Evolutionary conservation across 1,140 invertebrate species (phyloP), one percentile per base, ranked within the genome.

Genomic region (Notospermus geniculatus): DNA sequence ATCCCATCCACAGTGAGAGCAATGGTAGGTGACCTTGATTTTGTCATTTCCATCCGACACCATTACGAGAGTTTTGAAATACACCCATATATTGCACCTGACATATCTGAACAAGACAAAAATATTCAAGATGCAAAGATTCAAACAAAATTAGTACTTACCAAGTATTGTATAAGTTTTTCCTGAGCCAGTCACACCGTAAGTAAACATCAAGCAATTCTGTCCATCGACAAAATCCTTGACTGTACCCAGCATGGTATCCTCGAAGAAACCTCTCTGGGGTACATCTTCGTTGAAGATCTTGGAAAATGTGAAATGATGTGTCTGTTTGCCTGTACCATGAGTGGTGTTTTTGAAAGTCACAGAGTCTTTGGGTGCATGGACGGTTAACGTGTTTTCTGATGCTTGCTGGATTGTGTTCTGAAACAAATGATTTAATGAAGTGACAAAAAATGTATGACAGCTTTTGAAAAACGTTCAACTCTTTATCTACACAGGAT

Each of bases 141-240:
- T n/a, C n/a, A n/a, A n/a, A n/a, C n/a, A n/a, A n/a, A n/a, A n/a
- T n/a, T n/a, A n/a, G 32, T 36, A 36, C 57, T 60, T 77, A 85
- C 85, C 86, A 76, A 92, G 88, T 50, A 95, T 85, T 0, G 93
- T 95, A 71, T 87, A 93, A 0, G 93, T 95, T 80, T 95, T 96
- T 0, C 93, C 92, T 19, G 87, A 87, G 75, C 87, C 89, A n/a
- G 88, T 89, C 1, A 89, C 88, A 71, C 92, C 92, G 83, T 95
- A 95, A 2, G 90, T 87, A 77, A 95, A 89, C 0, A 95, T 82
- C 0, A 92, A 87, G 59, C 88, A 88, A 80, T 89, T 90, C 60
- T 88, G 83, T 15, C 90, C 89, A 66, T 83, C 79, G 22, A 90
- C 72, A 72, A 92, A 88, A 64, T 85, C 82, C 46, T 85, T 71